Percentiles rank a stretch among this genome's conserved stretches.
Evolutionary conservation across 30 jellyfish, hydroid and myxozoan genomes (phyloP).

Genomic region (Calvadosia cruxmelitensis): DNA sequence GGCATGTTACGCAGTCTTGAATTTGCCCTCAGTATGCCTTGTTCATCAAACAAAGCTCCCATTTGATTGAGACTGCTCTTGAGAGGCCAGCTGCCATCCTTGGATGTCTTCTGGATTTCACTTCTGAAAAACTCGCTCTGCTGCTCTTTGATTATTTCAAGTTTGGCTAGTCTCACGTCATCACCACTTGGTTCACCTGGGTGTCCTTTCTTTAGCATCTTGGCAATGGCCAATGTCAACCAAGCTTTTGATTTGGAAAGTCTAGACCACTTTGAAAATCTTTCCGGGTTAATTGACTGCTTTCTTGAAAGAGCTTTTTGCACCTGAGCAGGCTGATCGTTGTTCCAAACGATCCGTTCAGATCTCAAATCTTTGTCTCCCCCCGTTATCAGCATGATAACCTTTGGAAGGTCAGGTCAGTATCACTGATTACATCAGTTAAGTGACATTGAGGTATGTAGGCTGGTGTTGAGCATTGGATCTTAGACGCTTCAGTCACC

Average conservation of each 20-base stretch:
- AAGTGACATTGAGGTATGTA: not conserved
- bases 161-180: not conserved
- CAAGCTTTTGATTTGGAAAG: not conserved
- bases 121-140: not conserved
- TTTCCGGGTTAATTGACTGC: not conserved
- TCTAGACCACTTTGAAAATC: not conserved
- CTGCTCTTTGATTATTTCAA: not conserved
- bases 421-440: not conserved
- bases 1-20: not conserved
- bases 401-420: not conserved
- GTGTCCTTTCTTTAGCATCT: constrained; percentile 1
- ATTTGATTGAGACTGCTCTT: not conserved
- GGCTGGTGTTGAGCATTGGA: not conserved
- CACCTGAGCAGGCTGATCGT: not conserved
- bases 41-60: not conserved
- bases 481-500: not conserved
- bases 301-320: not conserved
- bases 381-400: not conserved
- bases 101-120: not conserved
- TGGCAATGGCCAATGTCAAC: not conserved
- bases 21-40: not conserved
- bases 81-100: not conserved
- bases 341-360: not conserved
- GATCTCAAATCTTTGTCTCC: not conserved
- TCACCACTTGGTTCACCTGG: not conserved